Percentiles rank a stretch among this genome's conserved stretches.
Evolutionary conservation across 2,113 vertebrate genomes (phyloP).

Genomic region (Macaca fascicularis): T2T-MFA8v1.1 NC_088391.1:94063501-94064000

Average conservation of each 20-base stretch:
- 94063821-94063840: neutral
- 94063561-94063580: neutral
- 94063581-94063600: neutral
- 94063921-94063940: slow-evolving; percentile 44
- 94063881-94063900: slow-evolving; percentile 42
- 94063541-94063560: neutral
- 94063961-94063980: slow-evolving; percentile 6
- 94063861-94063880: slow-evolving; percentile 11
- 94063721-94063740: neutral
- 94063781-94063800: neutral
- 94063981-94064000: slow-evolving; percentile 26
- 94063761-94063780: neutral
- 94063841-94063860: slow-evolving; percentile 15
- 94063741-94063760: neutral
- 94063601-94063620: neutral
- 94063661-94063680: neutral
- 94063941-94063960: slow-evolving; percentile 47
- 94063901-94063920: slow-evolving; percentile 32
- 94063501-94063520: neutral
- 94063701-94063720: neutral
- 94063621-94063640: neutral
- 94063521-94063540: neutral
- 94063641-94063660: neutral
- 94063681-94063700: fast-evolving
- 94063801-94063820: slow-evolving; percentile 8